Conservation (phyloP, 2,797 vertebrate genomes). For the Silurus aristotelis region DNA sequence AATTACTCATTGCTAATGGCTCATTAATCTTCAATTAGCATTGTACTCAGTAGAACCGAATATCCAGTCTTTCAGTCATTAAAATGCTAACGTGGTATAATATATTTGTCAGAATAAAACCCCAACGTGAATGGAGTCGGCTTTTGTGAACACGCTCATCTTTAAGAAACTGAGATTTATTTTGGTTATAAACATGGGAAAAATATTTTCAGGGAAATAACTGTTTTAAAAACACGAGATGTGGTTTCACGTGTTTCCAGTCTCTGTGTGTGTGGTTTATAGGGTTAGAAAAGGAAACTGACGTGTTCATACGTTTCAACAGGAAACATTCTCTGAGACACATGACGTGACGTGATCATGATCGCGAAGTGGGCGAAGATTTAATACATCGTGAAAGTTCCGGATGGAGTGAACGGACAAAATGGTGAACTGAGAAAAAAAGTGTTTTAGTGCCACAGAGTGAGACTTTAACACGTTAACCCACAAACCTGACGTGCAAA, state of each 20-base stretch:
- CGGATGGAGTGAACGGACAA: neutral
- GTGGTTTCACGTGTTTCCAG: slow-evolving; percentile 18
- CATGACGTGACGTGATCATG: neutral
- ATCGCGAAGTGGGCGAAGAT: neutral
- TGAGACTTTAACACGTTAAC: neutral
- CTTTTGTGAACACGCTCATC: neutral
- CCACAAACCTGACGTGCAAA: neutral
- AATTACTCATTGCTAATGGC: neutral
- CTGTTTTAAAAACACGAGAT: neutral
- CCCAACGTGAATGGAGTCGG: neutral
- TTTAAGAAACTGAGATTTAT: slow-evolving; percentile 13
- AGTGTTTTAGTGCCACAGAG: neutral
- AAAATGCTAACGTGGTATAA: neutral
- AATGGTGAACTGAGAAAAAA: neutral
- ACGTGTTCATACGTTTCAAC: neutral
- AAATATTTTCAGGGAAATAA: neutral
- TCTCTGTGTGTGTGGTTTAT: neutral
- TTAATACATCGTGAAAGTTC: neutral
- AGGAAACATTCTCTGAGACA: neutral
- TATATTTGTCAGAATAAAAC: neutral
- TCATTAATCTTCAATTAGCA: no score
- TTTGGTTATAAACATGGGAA: neutral
- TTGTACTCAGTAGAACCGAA: neutral
- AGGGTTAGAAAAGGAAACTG: slow-evolving; percentile 14
- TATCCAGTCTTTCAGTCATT: neutral